phyloP scores from a whole-genome alignment of 2,113 vertebrate species.

The Salvelinus sp. region DNA sequence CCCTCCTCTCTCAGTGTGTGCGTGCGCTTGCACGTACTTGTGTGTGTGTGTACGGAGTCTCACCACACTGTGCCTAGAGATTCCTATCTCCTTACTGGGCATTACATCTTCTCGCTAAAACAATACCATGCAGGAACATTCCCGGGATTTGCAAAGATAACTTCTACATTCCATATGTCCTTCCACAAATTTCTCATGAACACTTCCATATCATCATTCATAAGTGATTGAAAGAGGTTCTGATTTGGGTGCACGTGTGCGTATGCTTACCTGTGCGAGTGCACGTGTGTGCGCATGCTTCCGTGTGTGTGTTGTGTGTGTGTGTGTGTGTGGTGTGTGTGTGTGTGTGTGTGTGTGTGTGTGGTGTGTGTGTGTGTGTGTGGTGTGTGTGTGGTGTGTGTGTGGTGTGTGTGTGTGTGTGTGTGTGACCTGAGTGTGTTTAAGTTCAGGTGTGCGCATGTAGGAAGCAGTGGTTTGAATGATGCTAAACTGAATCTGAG shows the following conservation, averaged over 20 bases:
- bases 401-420: slow-evolving; percentile 5
- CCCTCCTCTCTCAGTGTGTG: too few species aligned
- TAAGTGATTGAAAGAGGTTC: not conserved
- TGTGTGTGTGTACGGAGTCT: not conserved
- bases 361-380: slow-evolving; percentile 1
- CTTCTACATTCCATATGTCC: slow-evolving; percentile 6
- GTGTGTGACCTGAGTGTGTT: slow-evolving; percentile 7
- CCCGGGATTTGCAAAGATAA: not conserved
- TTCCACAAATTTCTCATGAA: slow-evolving; percentile 4
- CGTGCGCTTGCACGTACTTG: not conserved
- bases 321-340: not conserved
- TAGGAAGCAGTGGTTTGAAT: slow-evolving; percentile 48
- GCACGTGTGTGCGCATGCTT: not conserved
- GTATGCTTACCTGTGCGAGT: not conserved
- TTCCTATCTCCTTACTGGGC: not conserved
- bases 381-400: not conserved
- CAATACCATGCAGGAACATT: not conserved
- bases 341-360: slow-evolving; percentile 5
- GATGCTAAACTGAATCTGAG: slow-evolving; percentile 61
- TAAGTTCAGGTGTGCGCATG: not conserved
- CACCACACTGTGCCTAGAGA: not conserved
- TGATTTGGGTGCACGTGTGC: not conserved
- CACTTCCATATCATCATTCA: not conserved
- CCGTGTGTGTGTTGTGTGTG: not conserved
- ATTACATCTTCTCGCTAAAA: slow-evolving; percentile 6